Evolutionary conservation across 2,888 invertebrate species (phyloP).

Genomic region (Dyspetes luteomarginatus): DNA sequence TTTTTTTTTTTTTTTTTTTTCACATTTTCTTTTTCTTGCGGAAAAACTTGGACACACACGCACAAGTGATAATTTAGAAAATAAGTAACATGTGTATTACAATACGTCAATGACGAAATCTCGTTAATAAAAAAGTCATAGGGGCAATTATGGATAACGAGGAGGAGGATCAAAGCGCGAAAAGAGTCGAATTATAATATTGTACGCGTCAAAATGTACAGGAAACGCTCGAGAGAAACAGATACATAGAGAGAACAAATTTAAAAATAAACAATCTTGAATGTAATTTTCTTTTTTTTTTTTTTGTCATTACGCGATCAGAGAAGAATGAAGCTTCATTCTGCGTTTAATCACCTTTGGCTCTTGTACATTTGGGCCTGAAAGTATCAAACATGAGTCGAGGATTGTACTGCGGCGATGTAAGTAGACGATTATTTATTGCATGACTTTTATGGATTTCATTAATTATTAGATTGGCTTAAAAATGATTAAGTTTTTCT

Average conservation of each 20-base stretch:
- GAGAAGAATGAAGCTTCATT: neutral
- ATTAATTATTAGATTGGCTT: no score
- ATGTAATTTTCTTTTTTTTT: slow-evolving; percentile 46
- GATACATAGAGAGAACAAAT: no score
- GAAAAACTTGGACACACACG: slow-evolving; percentile 41
- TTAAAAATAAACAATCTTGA: no score
- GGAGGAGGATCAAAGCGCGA: slow-evolving; percentile 56
- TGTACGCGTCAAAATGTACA: slow-evolving; percentile 58
- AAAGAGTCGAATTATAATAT: slow-evolving; percentile 40
- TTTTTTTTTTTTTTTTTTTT: slow-evolving; percentile 2
- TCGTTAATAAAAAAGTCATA: slow-evolving; percentile 21
- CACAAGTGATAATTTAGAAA: slow-evolving; percentile 62
- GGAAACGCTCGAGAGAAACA: slow-evolving; percentile 53
- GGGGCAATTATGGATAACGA: slow-evolving; percentile 23
- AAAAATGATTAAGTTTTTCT: no score
- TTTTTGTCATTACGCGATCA: slow-evolving; percentile 36
- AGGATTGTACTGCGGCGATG: no score
- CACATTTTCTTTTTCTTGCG: neutral
- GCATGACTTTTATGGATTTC: no score
- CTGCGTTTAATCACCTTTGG: neutral
- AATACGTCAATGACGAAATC: slow-evolving; percentile 56
- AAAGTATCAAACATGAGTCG: no score
- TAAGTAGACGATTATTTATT: no score
- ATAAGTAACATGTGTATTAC: slow-evolving; percentile 64
- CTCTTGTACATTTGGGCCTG: no score